Evolutionary conservation across 2,888 invertebrate genomes (phyloP).

Genomic region (Idaea biselata): DNA sequence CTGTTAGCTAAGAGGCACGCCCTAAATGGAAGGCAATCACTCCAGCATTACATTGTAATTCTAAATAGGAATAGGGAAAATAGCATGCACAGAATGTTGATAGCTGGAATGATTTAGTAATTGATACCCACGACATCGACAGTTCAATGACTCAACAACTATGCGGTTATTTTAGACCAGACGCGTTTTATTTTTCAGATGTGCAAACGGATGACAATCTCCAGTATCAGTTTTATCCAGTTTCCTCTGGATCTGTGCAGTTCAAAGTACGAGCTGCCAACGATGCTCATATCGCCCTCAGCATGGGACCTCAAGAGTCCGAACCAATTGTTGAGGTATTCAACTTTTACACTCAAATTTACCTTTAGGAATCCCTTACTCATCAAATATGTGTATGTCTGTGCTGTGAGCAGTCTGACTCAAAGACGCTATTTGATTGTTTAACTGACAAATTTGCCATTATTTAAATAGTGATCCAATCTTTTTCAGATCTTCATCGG

Average conservation of each 20-base stretch:
- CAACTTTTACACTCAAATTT: neutral
- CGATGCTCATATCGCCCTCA: constrained; percentile 92
- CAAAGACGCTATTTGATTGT: neutral
- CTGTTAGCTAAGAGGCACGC: constrained; percentile 47
- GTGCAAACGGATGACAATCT: constrained; percentile 89
- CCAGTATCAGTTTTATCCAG: constrained; percentile 90
- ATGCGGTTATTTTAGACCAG: constrained; percentile 25
- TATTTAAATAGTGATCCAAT: too few relatives aligned
- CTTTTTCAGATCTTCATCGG: constrained; percentile 87
- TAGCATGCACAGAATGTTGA: constrained; percentile 36
- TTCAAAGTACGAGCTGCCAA: constrained; percentile 90
- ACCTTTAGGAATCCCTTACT: neutral
- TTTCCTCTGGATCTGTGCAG: constrained; percentile 84
- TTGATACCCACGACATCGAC: constrained; percentile 10
- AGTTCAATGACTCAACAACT: constrained; percentile 24
- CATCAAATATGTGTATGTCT: neutral
- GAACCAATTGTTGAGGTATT: constrained; percentile 90
- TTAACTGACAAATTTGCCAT: too few relatives aligned
- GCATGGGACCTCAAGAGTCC: constrained; percentile 84
- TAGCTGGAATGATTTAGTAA: constrained; percentile 4
- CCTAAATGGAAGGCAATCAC: constrained; percentile 42
- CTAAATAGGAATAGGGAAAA: constrained; percentile 41
- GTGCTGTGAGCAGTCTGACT: neutral
- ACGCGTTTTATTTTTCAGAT: constrained; percentile 79
- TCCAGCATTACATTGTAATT: constrained; percentile 27